Percentiles rank a stretch among this genome's conserved stretches.
Evolutionary conservation across 2,888 invertebrate species (phyloP).

Genomic region (Ganaspis brasiliensis): DNA sequence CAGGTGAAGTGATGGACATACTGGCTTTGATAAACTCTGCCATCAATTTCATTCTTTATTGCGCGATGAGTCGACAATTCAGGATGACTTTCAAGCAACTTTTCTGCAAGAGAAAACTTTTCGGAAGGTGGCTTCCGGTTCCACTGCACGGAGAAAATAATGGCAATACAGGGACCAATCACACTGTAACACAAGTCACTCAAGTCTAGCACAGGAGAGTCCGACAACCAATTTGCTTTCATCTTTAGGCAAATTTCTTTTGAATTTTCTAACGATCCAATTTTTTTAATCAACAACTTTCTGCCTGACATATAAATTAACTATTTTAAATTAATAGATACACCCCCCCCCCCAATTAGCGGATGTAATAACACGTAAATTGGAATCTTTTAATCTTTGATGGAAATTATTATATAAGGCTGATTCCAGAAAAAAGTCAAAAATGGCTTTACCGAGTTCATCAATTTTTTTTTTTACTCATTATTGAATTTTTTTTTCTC

Average conservation of each 20-base stretch:
- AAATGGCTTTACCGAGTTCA: no score
- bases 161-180: slow-evolving; percentile 74
- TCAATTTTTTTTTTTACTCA: no score
- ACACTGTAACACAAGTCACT: slow-evolving; percentile 78
- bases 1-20: slow-evolving; percentile 91
- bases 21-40: slow-evolving; percentile 94
- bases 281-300: slow-evolving; percentile 25
- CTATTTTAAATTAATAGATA: not conserved
- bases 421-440: no score
- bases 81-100: slow-evolving; percentile 89
- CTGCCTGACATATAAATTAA: not conserved
- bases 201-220: slow-evolving; percentile 75
- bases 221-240: slow-evolving; percentile 67
- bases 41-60: slow-evolving; percentile 96
- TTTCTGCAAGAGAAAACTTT: slow-evolving; percentile 81
- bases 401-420: no score
- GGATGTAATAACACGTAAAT: not conserved
- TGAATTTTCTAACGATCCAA: not conserved
- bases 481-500: no score
- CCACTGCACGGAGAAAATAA: slow-evolving; percentile 74
- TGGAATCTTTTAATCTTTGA: no score
- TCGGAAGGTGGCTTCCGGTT: slow-evolving; percentile 73
- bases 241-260: slow-evolving; percentile 56
- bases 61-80: slow-evolving; percentile 96
- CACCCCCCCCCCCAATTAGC: not conserved